phyloP scores from a whole-genome alignment of 2,113 vertebrate species.

The Anser cygnoides region DNA sequence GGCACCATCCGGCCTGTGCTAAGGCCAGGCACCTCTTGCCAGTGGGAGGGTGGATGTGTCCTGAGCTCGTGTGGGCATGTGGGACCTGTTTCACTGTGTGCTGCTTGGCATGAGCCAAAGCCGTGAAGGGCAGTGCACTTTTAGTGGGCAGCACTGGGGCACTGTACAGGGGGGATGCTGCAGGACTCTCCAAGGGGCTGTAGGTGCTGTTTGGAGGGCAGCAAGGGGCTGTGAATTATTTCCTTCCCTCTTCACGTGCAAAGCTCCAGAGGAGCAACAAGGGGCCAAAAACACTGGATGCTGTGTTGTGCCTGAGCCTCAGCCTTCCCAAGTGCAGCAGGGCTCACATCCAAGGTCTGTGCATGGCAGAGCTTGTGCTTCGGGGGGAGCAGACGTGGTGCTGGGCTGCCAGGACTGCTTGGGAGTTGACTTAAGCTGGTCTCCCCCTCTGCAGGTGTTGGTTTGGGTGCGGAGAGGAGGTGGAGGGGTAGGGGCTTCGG shows the following conservation, averaged over 20 bases:
- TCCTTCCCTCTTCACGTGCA: not conserved
- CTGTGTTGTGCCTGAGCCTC: too few relatives aligned
- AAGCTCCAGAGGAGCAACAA: not conserved
- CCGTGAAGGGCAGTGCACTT: too few relatives aligned
- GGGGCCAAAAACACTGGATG: too few relatives aligned
- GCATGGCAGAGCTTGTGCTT: not conserved
- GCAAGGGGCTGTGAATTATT: not conserved
- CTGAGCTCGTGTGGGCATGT: too few relatives aligned
- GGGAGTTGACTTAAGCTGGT: not conserved
- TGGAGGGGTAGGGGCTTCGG: not conserved
- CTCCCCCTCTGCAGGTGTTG: not conserved
- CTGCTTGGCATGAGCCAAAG: not conserved
- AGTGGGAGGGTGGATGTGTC: rapidly evolving
- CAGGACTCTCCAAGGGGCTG: not conserved
- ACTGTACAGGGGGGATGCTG: not conserved
- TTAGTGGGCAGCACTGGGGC: not conserved
- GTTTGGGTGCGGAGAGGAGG: not conserved
- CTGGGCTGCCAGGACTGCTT: not conserved
- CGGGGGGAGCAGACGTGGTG: not conserved
- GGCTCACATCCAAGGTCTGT: too few relatives aligned
- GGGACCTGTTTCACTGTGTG: too few relatives aligned
- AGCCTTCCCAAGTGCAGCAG: too few relatives aligned
- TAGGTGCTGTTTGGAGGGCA: not conserved
- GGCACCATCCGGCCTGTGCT: not conserved
- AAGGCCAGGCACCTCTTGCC: not conserved